phyloP scores from a whole-genome alignment of 2,797 vertebrate genomes.

The Takifugu rubripes region DNA sequence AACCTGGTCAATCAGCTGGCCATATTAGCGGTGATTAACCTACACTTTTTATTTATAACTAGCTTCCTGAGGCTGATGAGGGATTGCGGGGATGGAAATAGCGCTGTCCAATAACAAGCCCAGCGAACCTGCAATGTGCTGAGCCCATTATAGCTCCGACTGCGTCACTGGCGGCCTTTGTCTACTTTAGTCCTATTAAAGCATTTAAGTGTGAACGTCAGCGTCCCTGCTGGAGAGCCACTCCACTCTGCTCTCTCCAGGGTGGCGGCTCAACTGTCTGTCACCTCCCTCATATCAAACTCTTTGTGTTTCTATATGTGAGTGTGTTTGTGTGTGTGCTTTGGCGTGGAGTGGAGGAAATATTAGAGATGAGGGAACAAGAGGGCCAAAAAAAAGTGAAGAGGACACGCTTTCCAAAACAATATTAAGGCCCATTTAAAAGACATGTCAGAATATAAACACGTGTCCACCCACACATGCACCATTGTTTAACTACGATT shows the following conservation, averaged over 20 bases:
- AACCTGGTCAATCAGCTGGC: constrained; percentile 26
- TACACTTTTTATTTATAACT: constrained; percentile 76
- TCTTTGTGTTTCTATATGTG: constrained; percentile 24
- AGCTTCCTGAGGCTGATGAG: constrained; percentile 77
- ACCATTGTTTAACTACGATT: constrained; percentile 16
- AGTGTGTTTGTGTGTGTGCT: constrained; percentile 21
- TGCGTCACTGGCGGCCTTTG: constrained; percentile 79
- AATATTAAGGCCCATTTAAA: constrained; percentile 53
- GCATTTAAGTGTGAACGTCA: constrained; percentile 82
- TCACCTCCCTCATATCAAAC: constrained; percentile 71
- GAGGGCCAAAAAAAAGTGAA: constrained; percentile 61
- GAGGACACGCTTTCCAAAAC: constrained; percentile 53
- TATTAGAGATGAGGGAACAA: constrained; percentile 46
- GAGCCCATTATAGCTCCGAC: constrained; percentile 77
- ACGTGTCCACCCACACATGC: constrained; percentile 1
- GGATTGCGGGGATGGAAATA: constrained; percentile 81
- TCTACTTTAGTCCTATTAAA: constrained; percentile 83
- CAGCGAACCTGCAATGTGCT: constrained; percentile 78
- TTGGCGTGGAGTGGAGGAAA: constrained; percentile 34
- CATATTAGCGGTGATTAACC: constrained; percentile 69
- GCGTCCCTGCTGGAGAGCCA: constrained; percentile 72
- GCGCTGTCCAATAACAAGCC: constrained; percentile 70
- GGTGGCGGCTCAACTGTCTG: constrained; percentile 54
- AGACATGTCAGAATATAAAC: constrained; percentile 13
- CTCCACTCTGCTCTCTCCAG: constrained; percentile 67